Conservation (phyloP, 1,140 invertebrate genomes). For the Phthorimaea operculella region DNA sequence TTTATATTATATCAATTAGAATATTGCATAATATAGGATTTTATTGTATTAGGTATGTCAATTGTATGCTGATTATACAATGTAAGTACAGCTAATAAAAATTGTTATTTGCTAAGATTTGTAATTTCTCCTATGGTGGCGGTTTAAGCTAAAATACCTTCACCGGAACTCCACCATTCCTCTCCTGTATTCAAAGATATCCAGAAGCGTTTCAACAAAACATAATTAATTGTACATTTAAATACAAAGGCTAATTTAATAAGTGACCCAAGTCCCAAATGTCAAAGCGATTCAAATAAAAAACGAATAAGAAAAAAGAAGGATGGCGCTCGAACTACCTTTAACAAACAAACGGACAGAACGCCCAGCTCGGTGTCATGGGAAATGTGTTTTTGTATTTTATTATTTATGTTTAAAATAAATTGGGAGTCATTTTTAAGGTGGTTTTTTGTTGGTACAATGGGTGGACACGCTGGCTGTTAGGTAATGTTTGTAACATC, state of each 20-base stretch:
- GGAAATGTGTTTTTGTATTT: constrained; percentile 54
- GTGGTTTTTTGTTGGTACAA: constrained; percentile 54
- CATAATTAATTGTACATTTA: constrained; percentile 63
- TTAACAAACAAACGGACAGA: constrained; percentile 21
- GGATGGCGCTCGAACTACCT: constrained; percentile 39
- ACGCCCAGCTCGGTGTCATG: constrained; percentile 54
- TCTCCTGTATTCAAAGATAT: constrained; percentile 6
- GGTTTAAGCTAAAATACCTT: too few species aligned
- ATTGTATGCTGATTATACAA: too few species aligned
- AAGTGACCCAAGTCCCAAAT: constrained; percentile 60
- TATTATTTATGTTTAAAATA: constrained; percentile 60
- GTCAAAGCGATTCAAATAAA: constrained; percentile 59
- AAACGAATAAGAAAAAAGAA: constrained; percentile 55
- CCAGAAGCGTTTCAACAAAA: constrained; percentile 18
- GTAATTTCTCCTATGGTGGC: too few species aligned
- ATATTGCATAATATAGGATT: too few species aligned
- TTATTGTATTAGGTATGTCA: too few species aligned
- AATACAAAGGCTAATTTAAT: constrained; percentile 68
- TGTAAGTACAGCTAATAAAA: too few species aligned
- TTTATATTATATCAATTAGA: too few species aligned
- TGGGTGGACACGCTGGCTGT: constrained; percentile 61
- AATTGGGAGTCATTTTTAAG: constrained; percentile 66
- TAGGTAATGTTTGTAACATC: constrained; percentile 66
- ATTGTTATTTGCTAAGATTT: too few species aligned
- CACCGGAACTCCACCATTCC: too few species aligned